A percentile compares a stretch with the other conserved stretches of the same genome.
Evolutionary conservation across 37 sponge, comb jelly and placozoan species (phyloP).

Genomic region (Aplysina aerophoba): DNA sequence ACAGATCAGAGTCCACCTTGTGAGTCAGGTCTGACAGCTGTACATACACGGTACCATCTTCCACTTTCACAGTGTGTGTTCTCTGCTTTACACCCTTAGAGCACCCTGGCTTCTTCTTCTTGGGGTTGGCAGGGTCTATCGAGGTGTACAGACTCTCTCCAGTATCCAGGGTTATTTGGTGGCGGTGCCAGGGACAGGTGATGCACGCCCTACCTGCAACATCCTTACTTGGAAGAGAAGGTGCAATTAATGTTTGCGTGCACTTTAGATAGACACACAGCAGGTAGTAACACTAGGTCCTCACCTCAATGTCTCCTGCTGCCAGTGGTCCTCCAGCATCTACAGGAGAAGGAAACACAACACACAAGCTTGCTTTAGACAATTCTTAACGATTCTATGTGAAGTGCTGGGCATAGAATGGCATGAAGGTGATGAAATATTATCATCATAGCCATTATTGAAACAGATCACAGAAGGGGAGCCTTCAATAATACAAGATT

Average conservation of each 20-base stretch:
- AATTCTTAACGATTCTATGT: too few relatives aligned
- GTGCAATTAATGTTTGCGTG: neutral
- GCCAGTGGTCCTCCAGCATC: constrained; percentile 86
- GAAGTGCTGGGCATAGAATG: neutral
- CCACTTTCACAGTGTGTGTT: constrained; percentile 61
- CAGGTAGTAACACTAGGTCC: too few relatives aligned
- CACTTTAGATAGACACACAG: too few relatives aligned
- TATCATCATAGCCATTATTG: too few relatives aligned
- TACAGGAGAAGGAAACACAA: constrained; percentile 27
- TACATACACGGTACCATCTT: constrained; percentile 48
- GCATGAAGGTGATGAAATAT: neutral
- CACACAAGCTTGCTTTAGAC: too few relatives aligned
- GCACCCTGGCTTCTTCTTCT: constrained; percentile 45
- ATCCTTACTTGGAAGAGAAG: constrained; percentile 50
- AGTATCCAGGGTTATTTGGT: constrained; percentile 84
- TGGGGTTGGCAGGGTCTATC: constrained; percentile 75
- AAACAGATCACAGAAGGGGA: too few relatives aligned
- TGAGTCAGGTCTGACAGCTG: constrained; percentile 60
- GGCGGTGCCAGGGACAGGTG: constrained; percentile 88
- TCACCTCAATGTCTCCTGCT: constrained; percentile 86
- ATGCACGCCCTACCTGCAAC: constrained; percentile 83
- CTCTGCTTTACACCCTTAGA: constrained; percentile 89
- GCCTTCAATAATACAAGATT: too few relatives aligned
- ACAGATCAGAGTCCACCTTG: constrained; percentile 72
- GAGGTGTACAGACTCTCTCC: constrained; percentile 89